Percentiles rank a stretch among this genome's conserved stretches.
These are phyloP conservation scores for Halichoeres trimaculatus DNA, from an alignment of 2,113 vertebrate genomes.

Conservation along the genomic window DNA sequence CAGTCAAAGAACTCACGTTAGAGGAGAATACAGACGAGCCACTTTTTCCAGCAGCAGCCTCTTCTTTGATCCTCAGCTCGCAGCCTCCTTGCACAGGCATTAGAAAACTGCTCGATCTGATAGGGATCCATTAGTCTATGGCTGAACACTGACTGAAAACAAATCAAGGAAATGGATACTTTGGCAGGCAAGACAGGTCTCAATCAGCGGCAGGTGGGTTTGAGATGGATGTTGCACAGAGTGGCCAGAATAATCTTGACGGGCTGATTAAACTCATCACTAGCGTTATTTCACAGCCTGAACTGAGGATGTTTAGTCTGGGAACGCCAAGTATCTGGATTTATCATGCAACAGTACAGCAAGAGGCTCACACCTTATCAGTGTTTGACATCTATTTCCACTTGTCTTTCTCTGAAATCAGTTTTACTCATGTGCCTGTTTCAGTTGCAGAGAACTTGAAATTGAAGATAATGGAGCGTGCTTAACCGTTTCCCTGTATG, in stretches of 20 bases:
- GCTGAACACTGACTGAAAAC: constrained; percentile 32
- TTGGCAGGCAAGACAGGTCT: constrained; percentile 41
- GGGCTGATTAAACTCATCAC: constrained; percentile 30
- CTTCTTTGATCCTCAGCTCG: constrained; percentile 23
- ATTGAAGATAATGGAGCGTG: constrained; percentile 21
- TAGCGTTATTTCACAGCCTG: constrained; percentile 4
- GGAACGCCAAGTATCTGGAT: constrained; percentile 9
- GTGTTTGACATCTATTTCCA: constrained; percentile 26
- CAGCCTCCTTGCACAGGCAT: constrained; percentile 24
- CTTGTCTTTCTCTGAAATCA: constrained; percentile 13
- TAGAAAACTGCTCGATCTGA: constrained; percentile 34
- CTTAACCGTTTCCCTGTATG: constrained; percentile 18
- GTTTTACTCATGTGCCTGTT: constrained; percentile 13
- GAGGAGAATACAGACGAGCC: constrained; percentile 14
- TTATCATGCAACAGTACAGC: background rate
- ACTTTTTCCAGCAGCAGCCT: constrained; percentile 17
- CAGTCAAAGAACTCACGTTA: constrained; percentile 19
- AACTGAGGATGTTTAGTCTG: background rate
- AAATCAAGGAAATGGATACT: constrained; percentile 38
- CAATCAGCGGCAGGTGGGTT: constrained; percentile 46
- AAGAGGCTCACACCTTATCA: constrained; percentile 1
- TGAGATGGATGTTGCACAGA: constrained; percentile 19
- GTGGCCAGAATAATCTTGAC: constrained; percentile 13
- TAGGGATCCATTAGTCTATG: constrained; percentile 30
- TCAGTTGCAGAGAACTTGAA: constrained; percentile 19